Conservation (phyloP, 1,140 invertebrate species). For the Leptestheria dahalacensis region DNA sequence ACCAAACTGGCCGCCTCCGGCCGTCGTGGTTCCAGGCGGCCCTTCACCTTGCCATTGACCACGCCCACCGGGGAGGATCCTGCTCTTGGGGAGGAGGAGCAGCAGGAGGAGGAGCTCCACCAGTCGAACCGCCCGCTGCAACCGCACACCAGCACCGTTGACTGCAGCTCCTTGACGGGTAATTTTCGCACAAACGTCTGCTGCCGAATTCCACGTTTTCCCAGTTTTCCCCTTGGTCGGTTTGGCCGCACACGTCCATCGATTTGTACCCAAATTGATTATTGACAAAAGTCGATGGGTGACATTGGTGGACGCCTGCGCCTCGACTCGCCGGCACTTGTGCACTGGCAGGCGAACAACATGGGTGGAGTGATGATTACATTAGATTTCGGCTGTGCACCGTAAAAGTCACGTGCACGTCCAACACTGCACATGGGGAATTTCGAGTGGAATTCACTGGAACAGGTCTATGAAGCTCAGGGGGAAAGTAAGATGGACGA, state of each 20-base stretch:
- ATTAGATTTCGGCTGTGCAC: neutral
- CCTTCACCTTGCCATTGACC: neutral
- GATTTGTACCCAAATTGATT: too few species aligned
- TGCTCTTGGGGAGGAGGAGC: neutral
- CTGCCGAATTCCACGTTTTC: too few species aligned
- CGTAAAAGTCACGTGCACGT: neutral
- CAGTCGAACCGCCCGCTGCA: neutral
- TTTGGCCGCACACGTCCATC: too few species aligned
- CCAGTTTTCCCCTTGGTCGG: too few species aligned
- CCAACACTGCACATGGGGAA: neutral
- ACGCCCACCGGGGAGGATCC: neutral
- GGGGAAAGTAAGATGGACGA: neutral
- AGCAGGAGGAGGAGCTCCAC: neutral
- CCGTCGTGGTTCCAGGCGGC: neutral
- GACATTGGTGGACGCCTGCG: too few species aligned
- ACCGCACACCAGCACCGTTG: neutral
- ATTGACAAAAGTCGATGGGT: too few species aligned
- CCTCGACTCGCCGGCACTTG: too few species aligned
- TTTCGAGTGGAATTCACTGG: neutral
- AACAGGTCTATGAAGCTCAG: neutral
- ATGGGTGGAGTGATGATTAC: neutral
- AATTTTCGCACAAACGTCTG: too few species aligned
- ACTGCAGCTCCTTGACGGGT: neutral
- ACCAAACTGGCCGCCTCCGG: neutral
- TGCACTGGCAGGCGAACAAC: neutral